These are phyloP conservation scores for Plotosus lineatus DNA, from an alignment of 2,113 vertebrate genomes.

Conservation along the genomic window DNA sequence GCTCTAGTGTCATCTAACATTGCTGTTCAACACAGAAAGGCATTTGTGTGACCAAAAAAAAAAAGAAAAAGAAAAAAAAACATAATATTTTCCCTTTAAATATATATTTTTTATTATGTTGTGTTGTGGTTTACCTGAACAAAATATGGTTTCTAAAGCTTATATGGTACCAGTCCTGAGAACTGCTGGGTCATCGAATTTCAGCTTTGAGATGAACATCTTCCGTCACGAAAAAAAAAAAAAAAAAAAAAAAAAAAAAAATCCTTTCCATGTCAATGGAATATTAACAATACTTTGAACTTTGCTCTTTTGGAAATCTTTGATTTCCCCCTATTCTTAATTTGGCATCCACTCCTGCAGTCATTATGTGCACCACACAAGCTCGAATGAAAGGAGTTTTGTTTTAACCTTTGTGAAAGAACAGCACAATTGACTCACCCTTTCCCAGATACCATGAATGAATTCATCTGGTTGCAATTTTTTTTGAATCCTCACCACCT, in stretches of 20 bases:
- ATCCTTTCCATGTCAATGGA: not conserved
- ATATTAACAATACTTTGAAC: slow-evolving; percentile 34
- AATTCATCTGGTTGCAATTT: slow-evolving; percentile 49
- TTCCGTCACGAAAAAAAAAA: slow-evolving; percentile 4
- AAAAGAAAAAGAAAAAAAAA: no score
- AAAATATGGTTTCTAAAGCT: not conserved
- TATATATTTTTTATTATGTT: no score
- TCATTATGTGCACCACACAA: slow-evolving; percentile 7
- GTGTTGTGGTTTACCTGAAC: no score
- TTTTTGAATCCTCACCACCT: slow-evolving; percentile 30
- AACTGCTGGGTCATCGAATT: not conserved
- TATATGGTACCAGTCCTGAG: not conserved
- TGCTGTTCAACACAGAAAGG: no score
- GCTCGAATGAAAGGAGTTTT: slow-evolving; percentile 39
- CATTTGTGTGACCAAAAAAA: no score
- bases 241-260: not conserved
- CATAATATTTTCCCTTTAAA: no score
- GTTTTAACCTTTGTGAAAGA: slow-evolving; percentile 32
- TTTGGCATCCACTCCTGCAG: slow-evolving; percentile 22
- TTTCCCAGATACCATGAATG: slow-evolving; percentile 49
- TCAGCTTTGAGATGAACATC: not conserved
- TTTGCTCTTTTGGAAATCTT: slow-evolving; percentile 31
- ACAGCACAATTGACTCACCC: slow-evolving; percentile 43
- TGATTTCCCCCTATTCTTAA: slow-evolving; percentile 29
- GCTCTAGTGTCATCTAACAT: no score